Percentiles rank a stretch among this genome's conserved stretches.
These are phyloP conservation scores for Phrynosoma platyrhinos DNA, from an alignment of 2,113 vertebrate genomes.

Conservation along the genomic window DNA sequence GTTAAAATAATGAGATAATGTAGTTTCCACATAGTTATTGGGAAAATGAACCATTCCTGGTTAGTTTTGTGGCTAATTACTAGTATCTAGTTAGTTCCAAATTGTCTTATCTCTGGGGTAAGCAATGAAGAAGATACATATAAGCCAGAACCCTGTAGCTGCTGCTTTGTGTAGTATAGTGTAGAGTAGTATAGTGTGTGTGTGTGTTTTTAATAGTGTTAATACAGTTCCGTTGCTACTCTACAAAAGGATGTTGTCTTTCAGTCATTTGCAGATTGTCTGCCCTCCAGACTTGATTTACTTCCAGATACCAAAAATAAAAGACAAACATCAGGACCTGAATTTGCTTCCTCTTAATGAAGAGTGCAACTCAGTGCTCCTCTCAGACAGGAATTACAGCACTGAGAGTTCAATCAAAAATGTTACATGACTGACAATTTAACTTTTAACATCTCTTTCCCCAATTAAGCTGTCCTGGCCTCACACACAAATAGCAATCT, in stretches of 20 bases:
- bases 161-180: no score
- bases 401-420: constrained; percentile 15
- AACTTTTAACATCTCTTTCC: constrained; percentile 23
- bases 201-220: no score
- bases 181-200: no score
- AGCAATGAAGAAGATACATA: no score
- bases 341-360: constrained; percentile 28
- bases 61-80: no score
- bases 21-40: no score
- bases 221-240: no score
- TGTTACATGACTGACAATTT: constrained; percentile 5
- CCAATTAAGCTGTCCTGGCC: background rate
- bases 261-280: background rate
- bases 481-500: background rate
- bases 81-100: no score
- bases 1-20: no score
- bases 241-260: background rate
- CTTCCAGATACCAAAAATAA: background rate
- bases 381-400: background rate
- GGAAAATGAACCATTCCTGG: no score
- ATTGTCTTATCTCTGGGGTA: no score
- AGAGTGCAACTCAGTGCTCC: background rate
- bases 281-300: constrained; percentile 29
- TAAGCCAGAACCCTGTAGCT: no score
- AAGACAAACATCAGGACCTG: constrained; percentile 11